These are phyloP conservation scores for Notothenia coriiceps DNA, from an alignment of 2,113 vertebrate species.

Conservation along the genomic window DNA sequence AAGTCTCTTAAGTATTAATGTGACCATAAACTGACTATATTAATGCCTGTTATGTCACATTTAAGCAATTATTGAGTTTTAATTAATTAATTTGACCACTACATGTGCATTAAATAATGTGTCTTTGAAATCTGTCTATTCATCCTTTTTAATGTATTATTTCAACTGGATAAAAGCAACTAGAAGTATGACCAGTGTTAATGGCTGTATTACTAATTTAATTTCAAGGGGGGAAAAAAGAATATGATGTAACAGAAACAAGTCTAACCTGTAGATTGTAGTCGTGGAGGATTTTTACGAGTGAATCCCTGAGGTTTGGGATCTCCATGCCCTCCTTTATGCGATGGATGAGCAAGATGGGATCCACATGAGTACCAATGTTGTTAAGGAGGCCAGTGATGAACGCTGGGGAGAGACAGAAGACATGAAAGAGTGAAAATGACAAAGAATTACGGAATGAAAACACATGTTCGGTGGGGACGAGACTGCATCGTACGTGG, in stretches of 20 bases:
- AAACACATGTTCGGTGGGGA: background rate
- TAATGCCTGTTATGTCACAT: background rate
- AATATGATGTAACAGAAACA: background rate
- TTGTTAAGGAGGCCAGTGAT: constrained; percentile 98
- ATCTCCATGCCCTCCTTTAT: constrained; percentile 99
- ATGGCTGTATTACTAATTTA: background rate
- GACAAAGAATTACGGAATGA: background rate
- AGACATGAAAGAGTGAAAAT: background rate
- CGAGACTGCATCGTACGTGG: constrained; percentile 87
- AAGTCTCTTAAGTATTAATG: constrained; percentile 6
- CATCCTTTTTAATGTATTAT: background rate
- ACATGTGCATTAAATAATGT: too few relatives aligned
- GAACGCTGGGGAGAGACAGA: constrained; percentile 86
- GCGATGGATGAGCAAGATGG: constrained; percentile 95
- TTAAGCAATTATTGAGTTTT: background rate
- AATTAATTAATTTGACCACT: too few relatives aligned
- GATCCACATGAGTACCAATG: constrained; percentile 97
- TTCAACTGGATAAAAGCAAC: background rate
- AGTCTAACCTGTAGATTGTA: constrained; percentile 95
- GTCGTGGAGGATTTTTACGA: constrained; percentile 98
- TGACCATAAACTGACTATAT: background rate
- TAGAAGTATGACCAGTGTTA: background rate
- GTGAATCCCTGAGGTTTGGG: constrained; percentile 95
- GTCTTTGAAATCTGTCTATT: too few relatives aligned
- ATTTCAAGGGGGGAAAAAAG: background rate